These are phyloP conservation scores for Eupelmus urozonus DNA, from an alignment of 2,888 invertebrate species.

Conservation along the genomic window DNA sequence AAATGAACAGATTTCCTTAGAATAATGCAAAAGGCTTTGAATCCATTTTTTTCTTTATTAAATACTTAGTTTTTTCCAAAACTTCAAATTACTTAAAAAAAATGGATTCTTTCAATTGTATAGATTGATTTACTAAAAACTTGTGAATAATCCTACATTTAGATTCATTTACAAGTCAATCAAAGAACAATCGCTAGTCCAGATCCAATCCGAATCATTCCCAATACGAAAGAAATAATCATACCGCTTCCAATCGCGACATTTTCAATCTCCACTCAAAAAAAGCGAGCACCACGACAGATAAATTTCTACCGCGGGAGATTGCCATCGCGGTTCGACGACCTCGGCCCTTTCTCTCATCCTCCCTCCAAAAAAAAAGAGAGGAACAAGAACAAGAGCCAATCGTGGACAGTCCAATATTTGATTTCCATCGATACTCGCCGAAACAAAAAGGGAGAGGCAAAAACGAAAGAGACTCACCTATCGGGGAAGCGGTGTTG, in stretches of 20 bases:
- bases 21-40: too few species aligned
- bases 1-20: too few species aligned
- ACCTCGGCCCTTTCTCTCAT: neutral
- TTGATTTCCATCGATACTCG: conserved; percentile 19
- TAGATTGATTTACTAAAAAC: too few species aligned
- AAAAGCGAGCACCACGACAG: neutral
- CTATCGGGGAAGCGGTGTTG: conserved; percentile 80
- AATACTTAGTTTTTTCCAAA: too few species aligned
- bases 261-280: conserved; percentile 3
- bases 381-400: conserved; percentile 11
- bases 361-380: neutral
- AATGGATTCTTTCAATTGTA: too few species aligned
- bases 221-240: too few species aligned
- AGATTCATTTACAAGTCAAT: too few species aligned
- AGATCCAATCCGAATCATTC: too few species aligned
- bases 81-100: too few species aligned
- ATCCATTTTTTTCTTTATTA: too few species aligned
- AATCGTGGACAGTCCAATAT: conserved; percentile 9
- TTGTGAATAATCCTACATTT: too few species aligned
- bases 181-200: too few species aligned
- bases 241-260: neutral
- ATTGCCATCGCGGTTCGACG: neutral
- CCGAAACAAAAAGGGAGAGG: neutral
- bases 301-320: conserved; percentile 21
- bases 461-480: conserved; percentile 75